Evolutionary conservation across 2,113 vertebrate species (phyloP).

Genomic region (Catharus bicknelli): DNA sequence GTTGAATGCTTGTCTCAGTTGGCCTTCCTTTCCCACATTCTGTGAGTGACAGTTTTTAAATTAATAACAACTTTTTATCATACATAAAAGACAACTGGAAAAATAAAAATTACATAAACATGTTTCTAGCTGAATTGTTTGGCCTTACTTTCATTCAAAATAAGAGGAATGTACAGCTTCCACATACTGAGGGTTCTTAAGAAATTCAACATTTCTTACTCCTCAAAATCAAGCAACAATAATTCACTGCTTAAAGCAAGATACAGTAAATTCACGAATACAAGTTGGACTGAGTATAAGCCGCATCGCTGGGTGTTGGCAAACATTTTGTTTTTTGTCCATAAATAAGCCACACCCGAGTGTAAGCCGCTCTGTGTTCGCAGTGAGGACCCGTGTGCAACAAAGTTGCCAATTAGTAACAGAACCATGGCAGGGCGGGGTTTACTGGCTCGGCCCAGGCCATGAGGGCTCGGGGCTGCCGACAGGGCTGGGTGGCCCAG

Average conservation of each 20-base stretch:
- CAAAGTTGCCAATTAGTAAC: no score
- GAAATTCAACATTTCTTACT: conserved; percentile 34
- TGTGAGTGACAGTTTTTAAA: conserved; percentile 72
- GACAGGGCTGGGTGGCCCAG: no score
- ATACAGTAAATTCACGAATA: not conserved
- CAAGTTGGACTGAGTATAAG: no score
- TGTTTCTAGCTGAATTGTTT: conserved; percentile 16
- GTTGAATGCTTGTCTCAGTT: conserved; percentile 29
- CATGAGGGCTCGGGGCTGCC: no score
- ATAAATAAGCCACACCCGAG: no score
- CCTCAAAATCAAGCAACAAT: not conserved
- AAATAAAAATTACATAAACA: conserved; percentile 21
- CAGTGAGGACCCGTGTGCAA: no score
- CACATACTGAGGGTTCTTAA: not conserved
- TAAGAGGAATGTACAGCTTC: not conserved
- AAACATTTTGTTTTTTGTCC: no score
- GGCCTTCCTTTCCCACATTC: conserved; percentile 43
- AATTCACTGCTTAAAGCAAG: conserved; percentile 51
- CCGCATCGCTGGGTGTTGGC: no score
- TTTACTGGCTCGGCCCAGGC: no score
- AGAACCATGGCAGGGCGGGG: no score
- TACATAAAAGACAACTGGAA: conserved; percentile 30
- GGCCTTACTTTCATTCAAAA: conserved; percentile 45
- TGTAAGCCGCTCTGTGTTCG: no score
- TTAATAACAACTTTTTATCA: conserved; percentile 62